Conservation (phyloP, 2,888 invertebrate genomes). For the Plemyria rubiginata region DNA sequence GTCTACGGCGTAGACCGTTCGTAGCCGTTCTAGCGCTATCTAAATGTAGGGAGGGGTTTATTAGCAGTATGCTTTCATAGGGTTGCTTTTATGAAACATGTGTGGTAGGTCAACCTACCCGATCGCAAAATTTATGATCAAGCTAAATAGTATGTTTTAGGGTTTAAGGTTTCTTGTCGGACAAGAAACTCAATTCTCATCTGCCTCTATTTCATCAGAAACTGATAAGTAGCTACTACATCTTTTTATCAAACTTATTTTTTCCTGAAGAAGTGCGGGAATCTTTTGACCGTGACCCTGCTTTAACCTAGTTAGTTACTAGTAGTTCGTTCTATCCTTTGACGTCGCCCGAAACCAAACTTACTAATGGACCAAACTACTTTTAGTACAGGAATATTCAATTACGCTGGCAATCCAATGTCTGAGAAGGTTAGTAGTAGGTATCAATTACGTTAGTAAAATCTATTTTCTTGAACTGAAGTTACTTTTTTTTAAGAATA, state of each 20-base stretch:
- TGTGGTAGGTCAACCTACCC: slow-evolving; percentile 11
- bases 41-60: slow-evolving; percentile 21
- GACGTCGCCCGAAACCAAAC: background rate
- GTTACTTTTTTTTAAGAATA: too few relatives aligned
- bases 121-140: slow-evolving; percentile 21
- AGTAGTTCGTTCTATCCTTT: background rate
- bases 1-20: slow-evolving; percentile 23
- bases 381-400: background rate
- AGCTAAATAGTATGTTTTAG: slow-evolving; percentile 9
- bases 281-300: background rate
- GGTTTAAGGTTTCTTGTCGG: too few relatives aligned
- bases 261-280: background rate
- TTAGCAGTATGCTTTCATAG: slow-evolving; percentile 12
- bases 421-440: too few relatives aligned
- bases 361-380: background rate
- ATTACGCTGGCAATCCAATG: background rate
- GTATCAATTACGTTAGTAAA: background rate
- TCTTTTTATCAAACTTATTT: background rate
- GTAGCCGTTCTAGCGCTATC: slow-evolving; percentile 24
- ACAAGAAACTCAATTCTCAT: too few relatives aligned
- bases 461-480: background rate
- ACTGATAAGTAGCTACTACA: too few relatives aligned
- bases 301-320: background rate
- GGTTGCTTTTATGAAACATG: slow-evolving; percentile 18
- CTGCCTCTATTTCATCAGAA: too few relatives aligned